Base-by-base conservation (phyloP, 1,140 invertebrate genomes). In the Saccostrea echinata region DNA sequence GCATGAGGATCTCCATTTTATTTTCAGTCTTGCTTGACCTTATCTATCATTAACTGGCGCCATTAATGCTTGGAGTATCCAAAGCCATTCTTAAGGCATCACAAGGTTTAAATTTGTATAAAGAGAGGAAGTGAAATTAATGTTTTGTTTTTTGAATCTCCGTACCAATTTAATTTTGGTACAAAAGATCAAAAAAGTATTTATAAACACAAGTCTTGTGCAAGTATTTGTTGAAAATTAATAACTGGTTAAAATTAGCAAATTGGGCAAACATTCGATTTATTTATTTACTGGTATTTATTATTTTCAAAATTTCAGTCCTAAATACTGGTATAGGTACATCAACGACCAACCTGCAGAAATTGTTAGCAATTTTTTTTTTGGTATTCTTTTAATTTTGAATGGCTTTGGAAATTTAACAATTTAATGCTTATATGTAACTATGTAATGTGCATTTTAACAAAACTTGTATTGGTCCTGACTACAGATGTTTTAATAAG, bases 11-110 rank as follows among this genome's bases (percentile, higher is more conserved):
- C n/a, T 16, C 9, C 30, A 71, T 71, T 71, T 71, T 33, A 27
- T 27, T 30, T 71, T 71, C 68, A 30, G 68, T 71, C 68, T 27
- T 71, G 68, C 68, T 71, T 71, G n/a, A 71, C 24, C 68, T 13
- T 71, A 24, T 71, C 68, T 27, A 0, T 30, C 68, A 71, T 8
- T 13, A 61, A 27, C 68, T 61, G n/a, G 6, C 18, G 57, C n/a
- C 57, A n/a, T 71, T n/a, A 71, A 71, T 71, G 68, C 27, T 71
- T 71, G 30, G 68, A 16, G 13, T 27, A 12, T 71, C 68, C 68
- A 71, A 71, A 30, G 13, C 68, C 68, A 71, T 30, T 71, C 13
- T 21, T 21, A 18, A 18, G 3, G 55, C 55, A 57, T 57, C 0
- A 43, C 12, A 57, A 43, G 53, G 12, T 57, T 57, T 57, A 0